A percentile compares a stretch with the other conserved stretches of the same genome.
Conservation (phyloP, 2,113 vertebrate species). For the Bungarus multicinctus region DNA sequence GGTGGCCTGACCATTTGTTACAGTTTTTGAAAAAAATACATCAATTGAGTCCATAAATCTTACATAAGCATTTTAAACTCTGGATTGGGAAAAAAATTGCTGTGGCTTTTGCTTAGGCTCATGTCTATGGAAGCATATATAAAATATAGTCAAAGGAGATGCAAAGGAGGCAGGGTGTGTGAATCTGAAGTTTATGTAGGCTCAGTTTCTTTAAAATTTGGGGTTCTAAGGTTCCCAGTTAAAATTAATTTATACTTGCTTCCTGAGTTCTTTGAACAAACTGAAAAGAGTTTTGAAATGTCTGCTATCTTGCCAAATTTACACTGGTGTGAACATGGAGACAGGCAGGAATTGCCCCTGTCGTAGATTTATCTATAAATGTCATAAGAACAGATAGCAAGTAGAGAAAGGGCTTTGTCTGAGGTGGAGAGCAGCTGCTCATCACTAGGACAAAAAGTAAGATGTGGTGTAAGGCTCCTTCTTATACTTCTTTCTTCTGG, state of each 20-base stretch:
- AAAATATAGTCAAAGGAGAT: not conserved
- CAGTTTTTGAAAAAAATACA: not conserved
- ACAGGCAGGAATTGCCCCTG: not conserved
- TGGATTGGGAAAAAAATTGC: not conserved
- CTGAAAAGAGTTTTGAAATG: not conserved
- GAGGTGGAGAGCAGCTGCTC: not conserved
- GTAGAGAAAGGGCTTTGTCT: not conserved
- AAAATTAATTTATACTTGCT: not conserved
- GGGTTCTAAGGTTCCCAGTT: not conserved
- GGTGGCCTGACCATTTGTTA: not conserved
- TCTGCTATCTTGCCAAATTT: not conserved
- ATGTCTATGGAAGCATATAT: not conserved
- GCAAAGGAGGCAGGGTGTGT: too few relatives aligned
- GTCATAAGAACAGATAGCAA: not conserved
- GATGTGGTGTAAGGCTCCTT: not conserved
- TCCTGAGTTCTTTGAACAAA: not conserved
- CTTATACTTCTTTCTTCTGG: not conserved
- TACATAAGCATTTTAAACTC: not conserved
- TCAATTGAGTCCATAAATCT: not conserved
- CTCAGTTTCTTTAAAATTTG: constrained; percentile 3
- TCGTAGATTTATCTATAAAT: not conserved
- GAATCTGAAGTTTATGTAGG: not conserved
- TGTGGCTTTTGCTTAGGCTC: not conserved
- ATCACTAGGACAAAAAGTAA: not conserved
- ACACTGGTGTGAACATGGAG: not conserved